phyloP scores from a whole-genome alignment of 1,140 invertebrate genomes.

The Maconellicoccus hirsutus region DNA sequence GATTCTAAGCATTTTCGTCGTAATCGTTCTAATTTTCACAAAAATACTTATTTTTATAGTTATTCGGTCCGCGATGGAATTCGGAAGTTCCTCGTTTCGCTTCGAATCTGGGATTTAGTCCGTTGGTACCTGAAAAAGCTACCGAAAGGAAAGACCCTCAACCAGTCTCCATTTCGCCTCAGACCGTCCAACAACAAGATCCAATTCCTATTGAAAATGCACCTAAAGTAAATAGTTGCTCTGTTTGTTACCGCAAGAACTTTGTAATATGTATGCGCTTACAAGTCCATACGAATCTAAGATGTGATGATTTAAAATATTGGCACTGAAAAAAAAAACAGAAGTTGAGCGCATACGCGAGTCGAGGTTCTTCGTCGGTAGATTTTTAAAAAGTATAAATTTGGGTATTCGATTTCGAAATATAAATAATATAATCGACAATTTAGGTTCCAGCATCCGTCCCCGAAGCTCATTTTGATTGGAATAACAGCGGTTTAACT shows the following conservation, averaged over 20 bases:
- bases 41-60: slow-evolving; percentile 37
- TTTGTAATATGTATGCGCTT: too few species aligned
- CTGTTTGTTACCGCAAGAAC: too few species aligned
- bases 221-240: not conserved
- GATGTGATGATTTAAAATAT: too few species aligned
- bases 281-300: too few species aligned
- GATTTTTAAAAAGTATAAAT: too few species aligned
- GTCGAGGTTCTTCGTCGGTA: too few species aligned
- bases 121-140: slow-evolving; percentile 60
- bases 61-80: slow-evolving; percentile 67
- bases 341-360: too few species aligned
- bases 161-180: slow-evolving; percentile 32
- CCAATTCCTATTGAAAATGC: not conserved
- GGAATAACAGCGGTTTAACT: slow-evolving; percentile 48
- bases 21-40: not conserved
- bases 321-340: too few species aligned
- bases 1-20: not conserved
- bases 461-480: slow-evolving; percentile 51
- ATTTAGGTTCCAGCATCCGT: slow-evolving; percentile 31
- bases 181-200: slow-evolving; percentile 25
- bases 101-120: slow-evolving; percentile 57
- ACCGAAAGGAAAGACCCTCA: slow-evolving; percentile 15
- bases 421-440: too few species aligned
- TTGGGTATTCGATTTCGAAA: too few species aligned
- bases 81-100: slow-evolving; percentile 63